A percentile compares a stretch with the other conserved stretches of the same genome.
phyloP scores from a whole-genome alignment of 2,113 vertebrate species.

The Scopus umbretta region DNA sequence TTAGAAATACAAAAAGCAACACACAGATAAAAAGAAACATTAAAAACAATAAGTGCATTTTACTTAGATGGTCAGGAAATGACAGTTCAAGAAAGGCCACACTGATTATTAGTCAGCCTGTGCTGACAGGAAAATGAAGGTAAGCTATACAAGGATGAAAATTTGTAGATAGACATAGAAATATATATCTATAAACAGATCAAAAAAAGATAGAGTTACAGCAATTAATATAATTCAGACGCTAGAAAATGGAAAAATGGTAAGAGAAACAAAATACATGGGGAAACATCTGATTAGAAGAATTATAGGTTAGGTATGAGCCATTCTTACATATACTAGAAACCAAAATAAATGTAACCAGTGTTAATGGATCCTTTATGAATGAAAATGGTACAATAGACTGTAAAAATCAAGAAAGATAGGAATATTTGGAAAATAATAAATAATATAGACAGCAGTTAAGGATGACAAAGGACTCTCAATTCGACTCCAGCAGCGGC shows the following conservation, averaged over 20 bases:
- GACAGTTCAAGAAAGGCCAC: neutral
- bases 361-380: neutral
- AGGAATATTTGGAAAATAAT: neutral
- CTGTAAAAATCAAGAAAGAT: neutral
- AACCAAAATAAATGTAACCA: neutral
- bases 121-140: neutral
- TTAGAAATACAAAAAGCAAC: neutral
- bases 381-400: neutral
- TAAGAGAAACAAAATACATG: neutral
- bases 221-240: neutral
- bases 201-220: neutral
- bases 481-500: neutral
- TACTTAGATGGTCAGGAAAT: neutral
- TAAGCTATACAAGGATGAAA: neutral
- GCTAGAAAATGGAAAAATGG: neutral
- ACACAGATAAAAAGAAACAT: neutral
- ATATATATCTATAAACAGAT: neutral
- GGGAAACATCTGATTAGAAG: neutral
- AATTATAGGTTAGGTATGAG: neutral
- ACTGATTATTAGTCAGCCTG: neutral
- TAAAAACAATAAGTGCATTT: neutral
- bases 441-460: neutral
- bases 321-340: neutral
- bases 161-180: neutral
- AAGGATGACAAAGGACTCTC: neutral